Conservation (phyloP, 2,888 invertebrate genomes). For the Lobophora halterata region DNA sequence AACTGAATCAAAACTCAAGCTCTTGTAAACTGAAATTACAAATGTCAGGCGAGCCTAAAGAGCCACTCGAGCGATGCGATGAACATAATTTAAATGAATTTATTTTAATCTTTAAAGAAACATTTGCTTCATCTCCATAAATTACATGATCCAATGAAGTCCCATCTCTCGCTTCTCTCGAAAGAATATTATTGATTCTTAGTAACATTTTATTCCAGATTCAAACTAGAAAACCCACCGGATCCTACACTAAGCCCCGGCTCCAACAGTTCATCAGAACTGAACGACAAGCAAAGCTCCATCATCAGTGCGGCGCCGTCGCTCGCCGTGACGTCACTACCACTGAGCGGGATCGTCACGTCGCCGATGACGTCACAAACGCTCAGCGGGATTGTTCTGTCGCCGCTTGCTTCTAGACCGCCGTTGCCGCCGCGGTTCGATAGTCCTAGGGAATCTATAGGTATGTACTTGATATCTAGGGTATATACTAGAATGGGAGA, state of each 20-base stretch:
- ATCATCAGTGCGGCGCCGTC: constrained; percentile 60
- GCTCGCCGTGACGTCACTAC: constrained; percentile 27
- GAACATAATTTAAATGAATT: no score
- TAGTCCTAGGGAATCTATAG: constrained; percentile 60
- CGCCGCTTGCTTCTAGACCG: constrained; percentile 56
- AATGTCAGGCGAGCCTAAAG: no score
- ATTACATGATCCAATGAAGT: no score
- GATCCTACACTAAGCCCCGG: constrained; percentile 73
- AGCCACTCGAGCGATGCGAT: no score
- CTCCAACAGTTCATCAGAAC: constrained; percentile 74
- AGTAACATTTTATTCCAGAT: constrained; percentile 43
- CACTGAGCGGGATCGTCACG: constrained; percentile 36
- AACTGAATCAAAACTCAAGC: no score
- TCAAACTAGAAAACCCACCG: constrained; percentile 62
- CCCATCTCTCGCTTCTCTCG: no score
- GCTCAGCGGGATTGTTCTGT: constrained; percentile 46
- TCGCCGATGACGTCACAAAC: constrained; percentile 28
- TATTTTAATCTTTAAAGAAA: no score
- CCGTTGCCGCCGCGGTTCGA: constrained; percentile 64
- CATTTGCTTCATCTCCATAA: no score
- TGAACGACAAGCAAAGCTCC: constrained; percentile 69
- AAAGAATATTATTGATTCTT: background rate
- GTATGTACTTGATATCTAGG: constrained; percentile 38
- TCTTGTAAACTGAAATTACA: no score
- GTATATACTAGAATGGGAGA: no score